Evolutionary conservation across 2,797 vertebrate genomes (phyloP), one percentile per base, ranked within the genome.

Genomic region (Premnoplex brunnescens): DNA sequence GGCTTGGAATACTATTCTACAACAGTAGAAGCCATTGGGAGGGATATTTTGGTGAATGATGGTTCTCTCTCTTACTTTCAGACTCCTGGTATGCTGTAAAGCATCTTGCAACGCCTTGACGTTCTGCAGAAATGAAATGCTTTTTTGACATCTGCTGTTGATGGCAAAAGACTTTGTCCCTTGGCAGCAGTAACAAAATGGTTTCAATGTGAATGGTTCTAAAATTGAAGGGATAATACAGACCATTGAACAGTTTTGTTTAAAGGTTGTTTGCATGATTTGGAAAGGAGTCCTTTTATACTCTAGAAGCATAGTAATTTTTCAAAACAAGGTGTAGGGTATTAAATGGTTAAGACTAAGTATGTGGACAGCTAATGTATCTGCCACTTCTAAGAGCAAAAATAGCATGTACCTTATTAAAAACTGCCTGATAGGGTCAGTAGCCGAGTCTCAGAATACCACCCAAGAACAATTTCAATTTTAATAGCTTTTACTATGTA

Each of bases 401-500:
- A 98, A 97, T 97, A 96, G 96, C 96, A 97, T 97, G 97, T 98
- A 98, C 97, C 98, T 98, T 99, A 99, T 99, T 99, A 99, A 99
- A 99, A 98, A 98, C 98, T 92, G 95, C 97, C 98, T 98, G 98
- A 98, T 98, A 98, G 98, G 99, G 99, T 99, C 98, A 98, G 97
- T 97, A 98, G 98, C 98, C 98, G 97, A 98, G 97, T 98, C 97
- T 97, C 97, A 97, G 93, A 97, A 98, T 98, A 98, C 98, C 98
- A 98, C 98, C 99, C 98, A 99, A 99, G 99, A 99, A 99, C 99
- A 99, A 99, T 99, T 99, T 99, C 98, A 98, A 99, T 99, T 99
- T 99, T 99, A 99, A 99, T 99, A 99, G 99, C 99, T 99, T 99
- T 99, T 99, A 99, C 99, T 99, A 98, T 99, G 99, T 99, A 99